phyloP scores from a whole-genome alignment of 2,888 invertebrate genomes.

The Agrochola macilenta region DNA sequence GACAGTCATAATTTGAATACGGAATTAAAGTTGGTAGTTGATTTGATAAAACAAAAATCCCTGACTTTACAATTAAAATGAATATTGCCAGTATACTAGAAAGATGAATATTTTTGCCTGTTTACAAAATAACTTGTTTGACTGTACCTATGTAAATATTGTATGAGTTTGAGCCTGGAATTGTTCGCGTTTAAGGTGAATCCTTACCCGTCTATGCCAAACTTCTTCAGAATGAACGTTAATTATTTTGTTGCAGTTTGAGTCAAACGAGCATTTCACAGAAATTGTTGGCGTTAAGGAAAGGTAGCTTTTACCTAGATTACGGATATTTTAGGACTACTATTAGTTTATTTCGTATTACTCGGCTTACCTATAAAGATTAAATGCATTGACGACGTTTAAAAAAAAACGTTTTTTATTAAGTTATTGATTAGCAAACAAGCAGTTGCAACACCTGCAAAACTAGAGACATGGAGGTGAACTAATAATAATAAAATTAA shows the following conservation, averaged over 20 bases:
- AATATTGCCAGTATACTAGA: not conserved
- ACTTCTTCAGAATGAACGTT: not conserved
- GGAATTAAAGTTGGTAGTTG: not conserved
- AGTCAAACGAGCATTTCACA: not conserved
- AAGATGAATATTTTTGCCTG: not conserved
- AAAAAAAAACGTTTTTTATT: too few species aligned
- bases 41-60: not conserved
- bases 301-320: not conserved
- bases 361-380: not conserved
- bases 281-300: not conserved
- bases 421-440: too few species aligned
- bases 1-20: not conserved
- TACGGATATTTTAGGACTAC: not conserved
- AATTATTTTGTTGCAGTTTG: constrained; percentile 11
- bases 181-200: constrained; percentile 12
- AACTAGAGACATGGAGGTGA: too few species aligned
- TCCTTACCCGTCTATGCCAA: constrained; percentile 4
- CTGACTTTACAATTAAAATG: too few species aligned
- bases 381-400: too few species aligned
- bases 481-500: too few species aligned
- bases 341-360: not conserved
- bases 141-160: constrained; percentile 25
- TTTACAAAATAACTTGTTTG: not conserved
- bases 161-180: constrained; percentile 21
- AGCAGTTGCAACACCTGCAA: not conserved